Base-by-base conservation (phyloP, 2,888 invertebrate genomes). In the Amphimallon solstitiale region DNA sequence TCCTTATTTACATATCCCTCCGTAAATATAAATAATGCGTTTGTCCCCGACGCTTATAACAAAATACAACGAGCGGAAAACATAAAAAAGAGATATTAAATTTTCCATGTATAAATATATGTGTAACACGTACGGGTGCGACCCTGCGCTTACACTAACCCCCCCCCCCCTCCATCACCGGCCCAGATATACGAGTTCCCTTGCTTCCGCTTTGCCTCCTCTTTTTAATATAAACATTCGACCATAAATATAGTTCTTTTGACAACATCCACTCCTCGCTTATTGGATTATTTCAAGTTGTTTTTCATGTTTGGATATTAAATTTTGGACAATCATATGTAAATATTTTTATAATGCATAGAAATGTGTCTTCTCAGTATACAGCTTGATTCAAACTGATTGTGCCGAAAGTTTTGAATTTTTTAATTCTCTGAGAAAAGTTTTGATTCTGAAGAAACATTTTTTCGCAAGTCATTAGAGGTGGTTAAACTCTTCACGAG, bases 61-160 rank as follows among this genome's bases (percentile, higher is more conserved):
- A 56, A 56, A 56, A 56, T 56, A 56, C 52, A 52, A 52, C 56
- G 56, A 43, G 56, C 21, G 56, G 56, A 56, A 56, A 56, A 56
- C 56, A 56, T 56, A 56, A 56, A 56, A 40, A 56, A 56, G n/a
- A 12, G 40, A 40, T 56, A 56, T 56, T 56, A 56, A 56, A 56
- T 56, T 56, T 54, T 56, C 40, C 56, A 14, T 56, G 40, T 38
- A 56, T 56, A 29, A 56, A 56, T 56, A 29, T 9, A 29, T 29
- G 9, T 29, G 29, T 29, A 29, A 1, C 9, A 29, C 5, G 29
- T 3, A 29, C 29, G 29, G 1, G 29, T 29, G 29, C 1, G 9
- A n/a, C n/a, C n/a, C n/a, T 29, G 5, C 9, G 29, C 40, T 19
- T 52, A 37, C n/a, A 19, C 37, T 12, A 9, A 15, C 17, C 37